Conservation (phyloP, 1,140 invertebrate species). For the Macrostomum lignano region DNA sequence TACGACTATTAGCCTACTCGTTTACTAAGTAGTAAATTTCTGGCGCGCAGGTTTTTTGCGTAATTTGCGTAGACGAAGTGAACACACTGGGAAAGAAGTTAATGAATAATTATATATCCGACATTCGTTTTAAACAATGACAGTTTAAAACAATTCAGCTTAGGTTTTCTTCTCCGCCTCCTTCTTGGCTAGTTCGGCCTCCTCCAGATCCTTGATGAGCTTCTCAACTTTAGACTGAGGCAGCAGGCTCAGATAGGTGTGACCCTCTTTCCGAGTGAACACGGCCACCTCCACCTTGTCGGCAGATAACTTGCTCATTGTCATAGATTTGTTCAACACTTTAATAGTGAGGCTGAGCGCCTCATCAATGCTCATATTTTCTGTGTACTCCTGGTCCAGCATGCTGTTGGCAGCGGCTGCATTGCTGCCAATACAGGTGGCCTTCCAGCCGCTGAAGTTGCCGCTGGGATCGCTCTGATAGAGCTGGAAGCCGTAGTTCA, state of each 20-base stretch:
- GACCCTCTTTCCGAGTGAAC: conserved; percentile 1
- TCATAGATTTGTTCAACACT: conserved; percentile 4
- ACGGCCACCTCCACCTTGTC: conserved; percentile 6
- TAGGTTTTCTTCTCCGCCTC: no score
- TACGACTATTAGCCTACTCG: no score
- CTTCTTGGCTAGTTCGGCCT: neutral
- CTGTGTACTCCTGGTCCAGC: conserved; percentile 1
- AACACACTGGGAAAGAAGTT: no score
- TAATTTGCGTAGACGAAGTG: no score
- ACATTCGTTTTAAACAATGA: no score
- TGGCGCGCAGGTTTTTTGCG: no score
- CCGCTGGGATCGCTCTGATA: conserved; percentile 98
- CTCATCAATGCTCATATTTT: neutral
- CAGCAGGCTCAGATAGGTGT: conserved; percentile 4
- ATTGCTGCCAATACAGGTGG: conserved; percentile 98
- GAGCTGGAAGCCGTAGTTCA: conserved; percentile 85
- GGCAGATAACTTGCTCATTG: conserved; percentile 4
- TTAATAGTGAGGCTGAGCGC: conserved; percentile 1
- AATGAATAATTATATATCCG: no score
- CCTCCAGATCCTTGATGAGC: conserved; percentile 5
- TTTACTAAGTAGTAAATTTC: no score
- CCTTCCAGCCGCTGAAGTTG: conserved; percentile 98
- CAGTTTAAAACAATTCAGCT: no score
- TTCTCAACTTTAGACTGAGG: conserved; percentile 4
- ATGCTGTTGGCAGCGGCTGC: conserved; percentile 12